A percentile compares a stretch with the other conserved stretches of the same genome.
Conservation (phyloP, 1,140 invertebrate species). For the Brachionus koreanus region DNA sequence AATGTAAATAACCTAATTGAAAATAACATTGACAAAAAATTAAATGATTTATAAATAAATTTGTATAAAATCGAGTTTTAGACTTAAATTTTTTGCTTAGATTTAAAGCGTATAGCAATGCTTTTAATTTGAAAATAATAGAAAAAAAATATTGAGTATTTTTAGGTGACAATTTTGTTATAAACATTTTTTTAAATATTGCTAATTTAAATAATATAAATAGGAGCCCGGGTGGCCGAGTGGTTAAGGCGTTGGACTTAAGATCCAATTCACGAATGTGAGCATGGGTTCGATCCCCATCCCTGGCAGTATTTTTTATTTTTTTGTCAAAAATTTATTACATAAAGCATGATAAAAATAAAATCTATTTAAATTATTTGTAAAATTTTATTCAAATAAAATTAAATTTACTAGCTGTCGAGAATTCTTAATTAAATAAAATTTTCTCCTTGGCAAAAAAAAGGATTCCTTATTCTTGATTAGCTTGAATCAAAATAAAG, state of each 20-base stretch:
- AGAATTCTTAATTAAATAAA: background rate
- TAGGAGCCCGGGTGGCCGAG: slow-evolving; percentile 22
- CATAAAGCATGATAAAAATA: background rate
- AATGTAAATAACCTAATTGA: slow-evolving; percentile 1
- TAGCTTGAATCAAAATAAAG: background rate
- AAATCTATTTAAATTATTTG: background rate
- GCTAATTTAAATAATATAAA: background rate
- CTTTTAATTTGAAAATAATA: background rate
- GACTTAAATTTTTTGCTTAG: background rate
- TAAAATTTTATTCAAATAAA: background rate
- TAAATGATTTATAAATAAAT: background rate
- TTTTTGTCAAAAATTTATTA: background rate
- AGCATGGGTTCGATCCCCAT: slow-evolving; percentile 38
- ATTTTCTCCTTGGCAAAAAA: background rate
- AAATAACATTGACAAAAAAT: background rate
- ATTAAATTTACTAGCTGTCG: background rate
- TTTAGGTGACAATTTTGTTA: background rate
- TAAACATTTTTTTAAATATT: background rate
- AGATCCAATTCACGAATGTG: slow-evolving; percentile 39
- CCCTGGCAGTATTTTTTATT: slow-evolving; percentile 11
- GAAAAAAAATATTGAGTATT: background rate
- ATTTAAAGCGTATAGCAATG: slow-evolving; percentile 8
- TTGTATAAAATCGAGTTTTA: background rate
- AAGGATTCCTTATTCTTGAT: background rate
- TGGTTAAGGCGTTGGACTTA: slow-evolving; percentile 39